Conservation (phyloP, 2,797 vertebrate species). For the Ispidina lecontei region DNA sequence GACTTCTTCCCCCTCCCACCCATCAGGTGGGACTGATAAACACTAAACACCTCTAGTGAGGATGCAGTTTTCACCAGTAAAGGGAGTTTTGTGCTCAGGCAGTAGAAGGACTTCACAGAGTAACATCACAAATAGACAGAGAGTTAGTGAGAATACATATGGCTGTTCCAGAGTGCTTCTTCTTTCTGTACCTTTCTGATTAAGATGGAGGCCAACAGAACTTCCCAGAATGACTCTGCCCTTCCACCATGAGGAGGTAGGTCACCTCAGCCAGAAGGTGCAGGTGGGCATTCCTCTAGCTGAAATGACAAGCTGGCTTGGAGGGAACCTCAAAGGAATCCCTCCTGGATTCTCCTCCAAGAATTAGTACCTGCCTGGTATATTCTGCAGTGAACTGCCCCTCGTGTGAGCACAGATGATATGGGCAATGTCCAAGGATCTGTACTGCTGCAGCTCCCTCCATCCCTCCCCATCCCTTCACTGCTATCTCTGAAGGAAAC, state of each 20-base stretch:
- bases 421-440: rapidly evolving
- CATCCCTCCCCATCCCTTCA: not conserved
- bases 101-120: not conserved
- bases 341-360: not conserved
- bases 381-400: not conserved
- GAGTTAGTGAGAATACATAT: not conserved
- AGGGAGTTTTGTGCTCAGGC: not conserved
- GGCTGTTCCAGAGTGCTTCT: not conserved
- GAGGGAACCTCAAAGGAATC: not conserved
- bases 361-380: not conserved
- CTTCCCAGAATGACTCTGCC: not conserved
- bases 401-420: not conserved
- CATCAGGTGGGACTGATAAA: rapidly evolving
- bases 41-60: not conserved
- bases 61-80: not conserved
- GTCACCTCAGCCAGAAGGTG: not conserved
- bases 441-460: not conserved
- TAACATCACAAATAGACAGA: not conserved
- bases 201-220: not conserved
- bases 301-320: not conserved
- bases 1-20: not conserved
- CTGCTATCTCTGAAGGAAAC: not conserved
- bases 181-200: not conserved
- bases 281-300: not conserved
- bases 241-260: not conserved